Percentiles rank a stretch among this genome's conserved stretches.
Conservation (phyloP, 2,113 vertebrate genomes). For the Pristiophorus japonicus region DNA sequence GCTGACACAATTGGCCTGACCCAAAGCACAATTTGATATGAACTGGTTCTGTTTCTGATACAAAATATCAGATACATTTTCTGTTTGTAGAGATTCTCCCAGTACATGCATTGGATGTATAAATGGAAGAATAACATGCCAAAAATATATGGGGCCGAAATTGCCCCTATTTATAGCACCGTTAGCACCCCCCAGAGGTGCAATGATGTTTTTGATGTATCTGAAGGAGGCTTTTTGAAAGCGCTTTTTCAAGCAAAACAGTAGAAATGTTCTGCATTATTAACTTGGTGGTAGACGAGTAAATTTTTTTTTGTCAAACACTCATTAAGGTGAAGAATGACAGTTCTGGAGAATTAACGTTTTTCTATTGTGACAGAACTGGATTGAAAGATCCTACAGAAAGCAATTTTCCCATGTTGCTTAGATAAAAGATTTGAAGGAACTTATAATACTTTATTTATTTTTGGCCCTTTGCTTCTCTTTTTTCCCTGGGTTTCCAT, state of each 20-base stretch:
- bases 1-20: background rate
- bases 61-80: background rate
- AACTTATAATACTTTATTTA: background rate
- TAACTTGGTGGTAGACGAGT: too few relatives aligned
- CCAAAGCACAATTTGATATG: background rate
- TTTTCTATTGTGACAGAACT: background rate
- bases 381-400: background rate
- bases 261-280: slow-evolving; percentile 11
- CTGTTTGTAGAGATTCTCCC: background rate
- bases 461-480: background rate
- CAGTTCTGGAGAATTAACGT: background rate
- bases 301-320: background rate
- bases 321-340: background rate
- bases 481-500: background rate
- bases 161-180: too few relatives aligned
- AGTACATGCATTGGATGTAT: background rate
- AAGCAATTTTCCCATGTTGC: background rate
- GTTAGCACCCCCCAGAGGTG: too few relatives aligned
- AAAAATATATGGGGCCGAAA: too few relatives aligned
- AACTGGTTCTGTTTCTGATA: background rate
- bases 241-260: background rate
- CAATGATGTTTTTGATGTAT: too few relatives aligned
- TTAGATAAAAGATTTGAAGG: background rate
- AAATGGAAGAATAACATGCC: background rate
- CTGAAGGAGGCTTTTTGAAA: background rate